Evolutionary conservation across 1,140 invertebrate genomes (phyloP).

Genomic region (Caenorhabditis elegans): DNA sequence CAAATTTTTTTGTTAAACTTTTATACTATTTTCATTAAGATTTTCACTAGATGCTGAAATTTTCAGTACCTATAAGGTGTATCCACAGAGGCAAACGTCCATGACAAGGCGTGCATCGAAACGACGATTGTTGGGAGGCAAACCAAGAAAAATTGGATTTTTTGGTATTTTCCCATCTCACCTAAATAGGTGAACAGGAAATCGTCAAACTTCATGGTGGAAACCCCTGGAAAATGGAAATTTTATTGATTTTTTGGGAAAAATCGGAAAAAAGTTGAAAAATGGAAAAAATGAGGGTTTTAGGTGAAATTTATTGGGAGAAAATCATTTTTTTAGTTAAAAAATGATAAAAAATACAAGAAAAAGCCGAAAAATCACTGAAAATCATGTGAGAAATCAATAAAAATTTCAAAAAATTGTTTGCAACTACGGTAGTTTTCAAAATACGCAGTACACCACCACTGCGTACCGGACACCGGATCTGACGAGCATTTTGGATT

Average conservation of each 20-base stretch:
- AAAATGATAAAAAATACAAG: background rate
- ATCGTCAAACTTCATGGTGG: conserved; percentile 65
- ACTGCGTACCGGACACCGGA: too few relatives aligned
- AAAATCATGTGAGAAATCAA: too few relatives aligned
- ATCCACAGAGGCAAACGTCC: conserved; percentile 62
- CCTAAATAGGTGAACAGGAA: conserved; percentile 61
- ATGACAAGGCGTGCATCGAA: conserved; percentile 63
- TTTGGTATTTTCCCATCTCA: conserved; percentile 64
- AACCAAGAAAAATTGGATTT: conserved; percentile 64
- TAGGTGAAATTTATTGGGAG: too few relatives aligned
- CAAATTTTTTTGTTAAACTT: too few relatives aligned
- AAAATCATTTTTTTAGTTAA: background rate
- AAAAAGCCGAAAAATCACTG: background rate
- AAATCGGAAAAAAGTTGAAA: background rate
- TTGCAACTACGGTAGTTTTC: too few relatives aligned
- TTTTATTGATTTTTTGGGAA: background rate
- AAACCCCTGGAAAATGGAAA: background rate
- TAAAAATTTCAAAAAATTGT: too few relatives aligned
- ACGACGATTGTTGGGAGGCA: conserved; percentile 64
- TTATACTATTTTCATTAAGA: too few relatives aligned
- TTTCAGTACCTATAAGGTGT: conserved; percentile 58
- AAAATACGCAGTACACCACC: too few relatives aligned
- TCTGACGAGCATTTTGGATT: too few relatives aligned
- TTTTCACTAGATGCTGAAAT: too few relatives aligned
- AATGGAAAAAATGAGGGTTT: background rate